Conservation (phyloP, 2,113 vertebrate genomes). For the Argyrosomus japonicus region DNA sequence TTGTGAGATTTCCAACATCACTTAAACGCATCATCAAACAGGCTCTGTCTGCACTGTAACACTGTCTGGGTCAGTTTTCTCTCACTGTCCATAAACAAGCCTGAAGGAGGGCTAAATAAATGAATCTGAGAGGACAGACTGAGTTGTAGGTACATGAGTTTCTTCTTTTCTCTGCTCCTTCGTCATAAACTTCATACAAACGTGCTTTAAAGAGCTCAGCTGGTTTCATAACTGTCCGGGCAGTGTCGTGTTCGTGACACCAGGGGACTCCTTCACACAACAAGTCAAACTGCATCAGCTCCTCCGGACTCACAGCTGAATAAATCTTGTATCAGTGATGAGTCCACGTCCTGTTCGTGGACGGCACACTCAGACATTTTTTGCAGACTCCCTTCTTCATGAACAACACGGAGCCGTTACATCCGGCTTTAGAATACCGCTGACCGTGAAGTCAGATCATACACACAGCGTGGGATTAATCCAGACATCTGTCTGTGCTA, state of each 20-base stretch:
- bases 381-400: neutral
- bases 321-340: neutral
- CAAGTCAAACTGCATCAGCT: neutral
- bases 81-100: neutral
- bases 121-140: neutral
- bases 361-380: neutral
- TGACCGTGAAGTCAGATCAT: neutral
- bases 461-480: constrained; percentile 38
- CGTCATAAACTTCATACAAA: neutral
- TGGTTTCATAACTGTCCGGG: neutral
- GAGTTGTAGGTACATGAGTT: no score
- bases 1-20: neutral
- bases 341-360: neutral
- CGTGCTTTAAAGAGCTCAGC: no score
- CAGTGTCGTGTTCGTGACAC: constrained; percentile 1
- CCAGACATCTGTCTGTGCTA: constrained; percentile 30
- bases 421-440: neutral
- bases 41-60: neutral
- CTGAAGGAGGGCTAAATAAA: neutral
- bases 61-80: neutral
- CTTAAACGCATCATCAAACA: constrained; percentile 13
- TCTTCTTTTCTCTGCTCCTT: no score
- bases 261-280: neutral
- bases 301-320: neutral
- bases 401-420: neutral